Conservation (phyloP, 2,113 vertebrate genomes). For the Sphyrna mokarran region DNA sequence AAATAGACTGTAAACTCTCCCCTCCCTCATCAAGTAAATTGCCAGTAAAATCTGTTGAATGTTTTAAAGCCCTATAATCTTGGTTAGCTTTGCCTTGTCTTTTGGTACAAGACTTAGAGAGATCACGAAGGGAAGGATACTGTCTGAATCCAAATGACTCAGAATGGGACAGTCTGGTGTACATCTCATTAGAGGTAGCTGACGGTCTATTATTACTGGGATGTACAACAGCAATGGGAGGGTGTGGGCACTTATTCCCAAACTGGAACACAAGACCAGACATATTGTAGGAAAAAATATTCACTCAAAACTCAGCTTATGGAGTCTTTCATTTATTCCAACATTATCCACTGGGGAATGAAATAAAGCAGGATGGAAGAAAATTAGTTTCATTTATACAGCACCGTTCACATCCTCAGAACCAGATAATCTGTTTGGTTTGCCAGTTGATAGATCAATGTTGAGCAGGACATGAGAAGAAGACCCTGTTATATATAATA, state of each 20-base stretch:
- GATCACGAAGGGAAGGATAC: neutral
- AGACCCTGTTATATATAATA: neutral
- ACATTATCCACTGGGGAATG: neutral
- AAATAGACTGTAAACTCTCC: neutral
- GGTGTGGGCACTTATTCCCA: neutral
- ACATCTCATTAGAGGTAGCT: neutral
- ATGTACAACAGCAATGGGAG: neutral
- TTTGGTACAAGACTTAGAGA: neutral
- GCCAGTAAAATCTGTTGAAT: neutral
- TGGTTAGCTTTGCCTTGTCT: conserved; percentile 8
- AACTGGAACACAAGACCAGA: neutral
- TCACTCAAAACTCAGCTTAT: neutral
- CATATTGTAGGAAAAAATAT: neutral
- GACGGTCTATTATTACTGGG: neutral
- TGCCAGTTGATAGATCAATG: neutral
- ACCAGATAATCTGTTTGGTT: neutral
- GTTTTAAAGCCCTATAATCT: neutral
- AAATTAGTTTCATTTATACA: neutral
- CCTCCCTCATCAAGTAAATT: neutral
- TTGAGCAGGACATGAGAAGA: neutral
- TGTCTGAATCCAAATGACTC: neutral
- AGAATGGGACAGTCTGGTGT: neutral
- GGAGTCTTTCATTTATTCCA: neutral
- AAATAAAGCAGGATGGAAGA: neutral
- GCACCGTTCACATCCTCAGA: neutral